Evolutionary conservation across 2,888 invertebrate genomes (phyloP).

Genomic region (Amiota minor): DNA sequence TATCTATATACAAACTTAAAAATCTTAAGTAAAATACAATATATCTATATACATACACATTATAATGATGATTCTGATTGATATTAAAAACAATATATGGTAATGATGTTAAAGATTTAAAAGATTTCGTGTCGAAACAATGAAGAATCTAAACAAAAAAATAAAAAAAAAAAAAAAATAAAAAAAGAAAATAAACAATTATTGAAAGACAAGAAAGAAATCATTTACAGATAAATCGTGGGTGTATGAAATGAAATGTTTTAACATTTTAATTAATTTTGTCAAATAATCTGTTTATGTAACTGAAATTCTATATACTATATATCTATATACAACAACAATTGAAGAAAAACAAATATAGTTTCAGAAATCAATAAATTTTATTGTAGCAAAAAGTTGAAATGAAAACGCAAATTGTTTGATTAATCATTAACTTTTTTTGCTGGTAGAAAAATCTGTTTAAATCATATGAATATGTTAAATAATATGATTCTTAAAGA

Average conservation of each 20-base stretch:
- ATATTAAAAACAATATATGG: neutral
- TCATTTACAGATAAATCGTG: conserved; percentile 18
- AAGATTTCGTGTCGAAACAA: conserved; percentile 46
- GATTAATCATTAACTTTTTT: no score
- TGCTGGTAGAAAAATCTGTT: no score
- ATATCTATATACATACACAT: no score
- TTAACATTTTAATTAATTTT: no score
- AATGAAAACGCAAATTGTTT: neutral
- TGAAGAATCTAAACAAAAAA: conserved; percentile 35
- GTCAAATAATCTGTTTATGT: conserved; percentile 6
- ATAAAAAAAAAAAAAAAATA: conserved; percentile 38
- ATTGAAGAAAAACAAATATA: conserved; percentile 47
- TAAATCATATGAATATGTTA: no score
- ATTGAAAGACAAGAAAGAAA: conserved; percentile 28
- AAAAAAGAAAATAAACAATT: neutral
- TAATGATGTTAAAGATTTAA: neutral
- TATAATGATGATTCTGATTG: no score
- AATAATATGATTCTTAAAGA: no score
- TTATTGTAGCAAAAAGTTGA: conserved; percentile 65
- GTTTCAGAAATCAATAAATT: conserved; percentile 68
- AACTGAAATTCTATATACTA: conserved; percentile 27
- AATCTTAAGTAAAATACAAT: neutral
- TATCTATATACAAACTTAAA: conserved; percentile 11
- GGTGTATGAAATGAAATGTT: neutral
- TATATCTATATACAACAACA: no score